Evolutionary conservation across 2,113 vertebrate genomes (phyloP).

Genomic region (Sus scrofa): T2T-Sscrofa CM000816.6:32777501-32778000

Average conservation of each 20-base stretch:
- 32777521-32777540: background rate
- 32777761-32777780: background rate
- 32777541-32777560: background rate
- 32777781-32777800: background rate
- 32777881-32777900: background rate
- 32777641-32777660: background rate
- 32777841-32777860: background rate
- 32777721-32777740: background rate
- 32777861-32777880: background rate
- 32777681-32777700: background rate
- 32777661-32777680: background rate
- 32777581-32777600: background rate
- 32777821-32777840: background rate
- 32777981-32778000: background rate
- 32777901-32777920: background rate
- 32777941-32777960: background rate
- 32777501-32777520: background rate
- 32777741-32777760: constrained; percentile 3
- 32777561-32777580: background rate
- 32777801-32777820: background rate
- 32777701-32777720: constrained; percentile 24
- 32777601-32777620: background rate
- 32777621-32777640: background rate
- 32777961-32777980: background rate
- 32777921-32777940: background rate